Percentiles rank a stretch among this genome's conserved stretches.
Evolutionary conservation across 37 sponge, comb jelly and placozoan genomes (phyloP).

Genomic region (Mnemiopsis leidyi): DNA sequence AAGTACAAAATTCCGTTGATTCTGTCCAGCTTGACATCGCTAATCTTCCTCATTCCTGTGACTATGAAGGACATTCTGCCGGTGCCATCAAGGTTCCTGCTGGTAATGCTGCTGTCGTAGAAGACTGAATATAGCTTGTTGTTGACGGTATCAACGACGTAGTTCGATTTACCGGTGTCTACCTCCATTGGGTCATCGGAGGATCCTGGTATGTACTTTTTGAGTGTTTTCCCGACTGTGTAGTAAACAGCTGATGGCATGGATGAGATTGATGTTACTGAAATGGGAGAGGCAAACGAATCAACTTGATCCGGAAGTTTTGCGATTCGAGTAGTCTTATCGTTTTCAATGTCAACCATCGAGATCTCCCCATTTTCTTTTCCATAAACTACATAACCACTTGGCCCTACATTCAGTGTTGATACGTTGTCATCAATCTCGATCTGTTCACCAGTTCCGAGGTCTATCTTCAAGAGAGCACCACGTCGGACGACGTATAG

Average conservation of each 20-base stretch:
- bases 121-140: neutral
- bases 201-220: neutral
- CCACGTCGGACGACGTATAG: neutral
- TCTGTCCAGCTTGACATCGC: neutral
- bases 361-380: neutral
- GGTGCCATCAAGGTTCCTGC: neutral
- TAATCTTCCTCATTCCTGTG: neutral
- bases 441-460: neutral
- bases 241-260: neutral
- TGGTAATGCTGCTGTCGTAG: neutral
- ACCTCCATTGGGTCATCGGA: neutral
- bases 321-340: neutral
- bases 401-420: neutral
- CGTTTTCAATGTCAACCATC: neutral
- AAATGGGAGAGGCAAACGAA: neutral
- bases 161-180: neutral
- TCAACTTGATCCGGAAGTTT: neutral
- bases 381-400: neutral
- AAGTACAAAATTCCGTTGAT: neutral
- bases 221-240: neutral
- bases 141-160: neutral
- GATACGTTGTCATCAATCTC: neutral
- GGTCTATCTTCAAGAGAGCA: constrained; percentile 6
- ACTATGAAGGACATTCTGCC: neutral
- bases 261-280: neutral